phyloP scores from a whole-genome alignment of 2,113 vertebrate genomes.

The pig (Sus scrofa) region DNA sequence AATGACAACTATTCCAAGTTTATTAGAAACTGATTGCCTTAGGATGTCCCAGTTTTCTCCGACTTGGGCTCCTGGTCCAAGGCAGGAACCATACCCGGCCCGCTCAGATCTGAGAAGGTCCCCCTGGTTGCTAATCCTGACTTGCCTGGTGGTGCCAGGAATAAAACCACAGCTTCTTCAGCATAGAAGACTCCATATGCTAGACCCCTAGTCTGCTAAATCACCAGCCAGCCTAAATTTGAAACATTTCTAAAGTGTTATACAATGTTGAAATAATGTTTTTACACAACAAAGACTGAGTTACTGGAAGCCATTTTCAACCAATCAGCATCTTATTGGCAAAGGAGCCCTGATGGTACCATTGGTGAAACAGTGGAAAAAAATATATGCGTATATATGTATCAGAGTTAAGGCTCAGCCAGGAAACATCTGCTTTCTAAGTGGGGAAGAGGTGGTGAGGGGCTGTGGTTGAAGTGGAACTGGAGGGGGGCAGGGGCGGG shows the following conservation, averaged over 20 bases:
- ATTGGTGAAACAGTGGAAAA: conserved; percentile 73
- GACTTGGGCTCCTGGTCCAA: neutral
- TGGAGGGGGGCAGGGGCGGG: too few relatives aligned
- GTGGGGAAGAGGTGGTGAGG: neutral
- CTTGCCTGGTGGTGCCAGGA: conserved; percentile 83
- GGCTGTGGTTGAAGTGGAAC: neutral
- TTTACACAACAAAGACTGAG: conserved; percentile 91
- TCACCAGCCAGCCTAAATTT: conserved; percentile 88
- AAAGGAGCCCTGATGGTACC: conserved; percentile 77
- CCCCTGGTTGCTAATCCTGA: conserved; percentile 76
- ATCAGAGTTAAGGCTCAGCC: conserved; percentile 46
- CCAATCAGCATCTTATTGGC: conserved; percentile 87
- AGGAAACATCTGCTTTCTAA: conserved; percentile 60
- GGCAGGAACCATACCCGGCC: conserved; percentile 64
- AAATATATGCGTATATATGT: neutral
- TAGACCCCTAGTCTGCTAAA: conserved; percentile 88
- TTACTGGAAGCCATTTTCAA: conserved; percentile 89
- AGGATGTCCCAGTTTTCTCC: neutral
- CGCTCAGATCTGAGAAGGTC: conserved; percentile 66
- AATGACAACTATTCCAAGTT: neutral
- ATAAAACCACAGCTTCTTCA: conserved; percentile 86
- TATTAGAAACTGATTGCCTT: neutral
- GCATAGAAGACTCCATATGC: conserved; percentile 89
- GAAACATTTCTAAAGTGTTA: conserved; percentile 90
- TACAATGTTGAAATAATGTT: conserved; percentile 90